These are phyloP conservation scores for Procambarus virginalis DNA, from an alignment of 1,140 invertebrate genomes.

Conservation along the genomic window DNA sequence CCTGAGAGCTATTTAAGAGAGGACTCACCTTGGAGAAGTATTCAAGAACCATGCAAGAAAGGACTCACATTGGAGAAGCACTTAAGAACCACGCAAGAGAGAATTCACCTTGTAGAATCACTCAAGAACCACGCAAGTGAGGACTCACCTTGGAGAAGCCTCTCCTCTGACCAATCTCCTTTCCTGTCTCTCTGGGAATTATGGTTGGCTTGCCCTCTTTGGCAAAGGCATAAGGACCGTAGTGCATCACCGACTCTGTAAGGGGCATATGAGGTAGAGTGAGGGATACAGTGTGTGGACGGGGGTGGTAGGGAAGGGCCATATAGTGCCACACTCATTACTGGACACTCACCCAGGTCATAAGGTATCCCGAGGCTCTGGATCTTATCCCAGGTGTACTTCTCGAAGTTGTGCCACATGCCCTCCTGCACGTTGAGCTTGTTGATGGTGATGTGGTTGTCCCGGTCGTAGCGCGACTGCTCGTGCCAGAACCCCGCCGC, in stretches of 20 bases:
- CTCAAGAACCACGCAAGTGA: too few species aligned
- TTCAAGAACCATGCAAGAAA: too few species aligned
- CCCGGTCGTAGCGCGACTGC: slow-evolving; percentile 71
- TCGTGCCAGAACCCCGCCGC: slow-evolving; percentile 73
- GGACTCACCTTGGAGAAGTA: too few species aligned
- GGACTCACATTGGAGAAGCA: too few species aligned
- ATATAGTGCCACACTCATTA: not conserved
- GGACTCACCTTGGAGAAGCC: slow-evolving; percentile 73
- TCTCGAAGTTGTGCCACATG: slow-evolving; percentile 72
- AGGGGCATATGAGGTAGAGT: slow-evolving; percentile 24
- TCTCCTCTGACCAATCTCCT: slow-evolving; percentile 75
- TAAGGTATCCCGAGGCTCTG: slow-evolving; percentile 74
- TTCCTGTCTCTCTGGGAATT: slow-evolving; percentile 73
- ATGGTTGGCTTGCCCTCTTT: slow-evolving; percentile 76
- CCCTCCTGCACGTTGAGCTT: slow-evolving; percentile 81
- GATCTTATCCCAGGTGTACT: slow-evolving; percentile 71
- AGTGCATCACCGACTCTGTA: slow-evolving; percentile 76
- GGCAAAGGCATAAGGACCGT: slow-evolving; percentile 77
- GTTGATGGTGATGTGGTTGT: slow-evolving; percentile 75
- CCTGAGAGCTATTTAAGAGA: too few species aligned
- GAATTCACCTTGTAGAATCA: too few species aligned
- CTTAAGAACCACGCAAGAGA: too few species aligned
- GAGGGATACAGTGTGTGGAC: not conserved
- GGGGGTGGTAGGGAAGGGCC: not conserved
- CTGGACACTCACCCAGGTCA: slow-evolving; percentile 71